Evolutionary conservation across 2,888 invertebrate genomes (phyloP).

Genomic region (Strigamia transsilvanica): DNA sequence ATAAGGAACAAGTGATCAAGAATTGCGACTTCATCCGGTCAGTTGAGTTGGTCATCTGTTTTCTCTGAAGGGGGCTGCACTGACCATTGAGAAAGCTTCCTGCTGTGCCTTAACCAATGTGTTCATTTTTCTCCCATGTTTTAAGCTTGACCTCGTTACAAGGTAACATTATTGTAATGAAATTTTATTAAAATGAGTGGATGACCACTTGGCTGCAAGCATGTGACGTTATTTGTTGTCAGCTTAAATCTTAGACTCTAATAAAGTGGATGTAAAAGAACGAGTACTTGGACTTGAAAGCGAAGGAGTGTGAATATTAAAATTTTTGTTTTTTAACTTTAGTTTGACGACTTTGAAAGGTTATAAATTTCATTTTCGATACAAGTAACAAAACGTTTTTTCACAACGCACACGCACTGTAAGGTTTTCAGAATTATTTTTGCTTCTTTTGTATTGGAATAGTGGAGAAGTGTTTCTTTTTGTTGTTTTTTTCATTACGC

Average conservation of each 20-base stretch:
- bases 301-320: not conserved
- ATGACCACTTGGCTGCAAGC: conserved; percentile 21
- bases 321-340: no score
- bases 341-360: no score
- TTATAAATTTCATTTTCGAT: no score
- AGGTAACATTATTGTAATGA: not conserved
- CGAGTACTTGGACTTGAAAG: not conserved
- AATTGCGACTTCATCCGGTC: conserved; percentile 31
- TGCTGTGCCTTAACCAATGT: conserved; percentile 9
- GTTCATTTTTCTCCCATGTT: not conserved
- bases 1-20: conserved; percentile 35
- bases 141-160: conserved; percentile 22
- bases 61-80: conserved; percentile 6
- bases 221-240: conserved; percentile 4
- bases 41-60: conserved; percentile 39
- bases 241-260: conserved; percentile 23
- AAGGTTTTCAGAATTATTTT: no score
- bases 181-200: conserved; percentile 23
- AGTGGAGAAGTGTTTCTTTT: no score
- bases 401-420: no score
- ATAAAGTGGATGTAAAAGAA: conserved; percentile 7
- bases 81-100: not conserved
- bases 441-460: no score
- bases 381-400: no score
- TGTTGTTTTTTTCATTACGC: no score